Conservation (phyloP, 2,797 vertebrate genomes). For the Sardinella longiceps region DNA sequence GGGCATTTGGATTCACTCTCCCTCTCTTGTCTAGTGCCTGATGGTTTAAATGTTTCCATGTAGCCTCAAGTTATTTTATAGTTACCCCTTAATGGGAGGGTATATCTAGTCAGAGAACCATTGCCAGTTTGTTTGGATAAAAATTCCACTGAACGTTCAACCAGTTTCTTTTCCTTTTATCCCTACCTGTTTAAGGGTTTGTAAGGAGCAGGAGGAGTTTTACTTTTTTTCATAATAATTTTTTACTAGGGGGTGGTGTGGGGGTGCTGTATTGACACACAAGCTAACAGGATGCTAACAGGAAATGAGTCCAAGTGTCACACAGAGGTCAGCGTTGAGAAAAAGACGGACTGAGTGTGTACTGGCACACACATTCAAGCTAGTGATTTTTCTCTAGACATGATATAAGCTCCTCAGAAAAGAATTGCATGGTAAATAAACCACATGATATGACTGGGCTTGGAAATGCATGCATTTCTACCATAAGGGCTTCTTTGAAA, state of each 20-base stretch:
- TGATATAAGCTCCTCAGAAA: background rate
- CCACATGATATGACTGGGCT: background rate
- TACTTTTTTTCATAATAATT: background rate
- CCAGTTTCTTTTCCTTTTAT: background rate
- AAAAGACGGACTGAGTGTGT: background rate
- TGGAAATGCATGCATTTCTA: slow-evolving; percentile 19
- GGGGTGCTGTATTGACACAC: background rate
- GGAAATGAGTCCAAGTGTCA: background rate
- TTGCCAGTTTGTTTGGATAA: background rate
- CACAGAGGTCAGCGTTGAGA: background rate
- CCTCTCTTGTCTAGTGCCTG: background rate
- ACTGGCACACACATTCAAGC: background rate
- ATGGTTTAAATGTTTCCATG: background rate
- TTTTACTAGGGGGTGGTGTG: background rate
- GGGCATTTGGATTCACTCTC: background rate
- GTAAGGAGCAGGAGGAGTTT: background rate
- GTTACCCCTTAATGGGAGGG: background rate
- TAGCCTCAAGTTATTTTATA: background rate
- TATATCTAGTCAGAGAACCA: background rate
- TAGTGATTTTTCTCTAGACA: background rate
- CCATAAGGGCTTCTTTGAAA: slow-evolving; percentile 53
- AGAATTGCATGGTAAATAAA: slow-evolving; percentile 7
- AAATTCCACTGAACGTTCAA: background rate
- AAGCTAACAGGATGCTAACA: slow-evolving; percentile 5
- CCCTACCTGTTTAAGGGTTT: background rate